Evolutionary conservation across 2,888 invertebrate species (phyloP), one percentile per base, ranked within the genome.

Genomic region (Diaperis boleti): DNA sequence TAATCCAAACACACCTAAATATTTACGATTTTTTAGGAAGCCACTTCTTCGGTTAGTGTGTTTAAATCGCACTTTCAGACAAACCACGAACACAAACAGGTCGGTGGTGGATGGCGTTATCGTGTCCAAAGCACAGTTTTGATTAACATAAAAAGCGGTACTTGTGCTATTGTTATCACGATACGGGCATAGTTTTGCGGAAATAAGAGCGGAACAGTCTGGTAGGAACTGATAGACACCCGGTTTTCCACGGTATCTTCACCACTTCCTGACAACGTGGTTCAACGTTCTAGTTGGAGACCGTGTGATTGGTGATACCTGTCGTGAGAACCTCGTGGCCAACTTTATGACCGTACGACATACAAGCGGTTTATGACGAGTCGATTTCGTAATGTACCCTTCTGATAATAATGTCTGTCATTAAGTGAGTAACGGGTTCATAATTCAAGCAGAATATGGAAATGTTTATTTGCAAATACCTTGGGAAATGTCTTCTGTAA

Each of bases 211-310:
- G 74, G 74, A 72, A 74, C 70, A 65, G 68, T 63, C 65, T 65
- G 68, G 62, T 45, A 65, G 61, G 64, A 62, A 64, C 64, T 66
- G 65, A 68, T 65, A 65, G 65, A 69, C 64, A 69, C 69, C 67
- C 65, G 69, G 70, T 72, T 74, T 72, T 72, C 69, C 72, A 69
- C 69, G 74, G 69, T 75, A 72, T 73, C 74, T 68, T 69, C 70
- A 67, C 73, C 68, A 72, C 74, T 76, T 77, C 76, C 76, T 77
- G 64, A 65, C n/a, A n/a, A n/a, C 67, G 67, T 68, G 69, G 75
- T 76, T 76, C 76, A 75, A 75, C 63, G 76, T 65, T 68, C 74
- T 62, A 62, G 44, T 65, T 60, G 56, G 37, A 50, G 15, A 61
- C 57, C 56, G 59, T 64, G 67, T 57, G 67, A 64, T 59, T 56